A percentile compares a stretch with the other conserved stretches of the same genome.
phyloP scores from a whole-genome alignment of 2,797 vertebrate species.

The Microctenopoma stevenorrisi region DNA sequence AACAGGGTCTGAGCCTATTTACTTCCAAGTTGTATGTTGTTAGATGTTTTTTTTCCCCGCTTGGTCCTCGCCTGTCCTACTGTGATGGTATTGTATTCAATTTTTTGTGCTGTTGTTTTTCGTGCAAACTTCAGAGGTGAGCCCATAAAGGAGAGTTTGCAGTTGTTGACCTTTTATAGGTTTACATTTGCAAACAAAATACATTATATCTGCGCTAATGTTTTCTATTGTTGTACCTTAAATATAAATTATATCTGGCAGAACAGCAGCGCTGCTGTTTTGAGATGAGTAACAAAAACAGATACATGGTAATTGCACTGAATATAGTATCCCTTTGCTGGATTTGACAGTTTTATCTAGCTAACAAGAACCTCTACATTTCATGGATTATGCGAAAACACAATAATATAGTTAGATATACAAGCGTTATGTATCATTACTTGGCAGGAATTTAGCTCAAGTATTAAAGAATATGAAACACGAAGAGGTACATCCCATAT shows the following conservation, averaged over 20 bases:
- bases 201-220: neutral
- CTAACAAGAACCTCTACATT: neutral
- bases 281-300: neutral
- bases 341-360: neutral
- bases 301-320: slow-evolving; percentile 1
- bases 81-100: slow-evolving; percentile 27
- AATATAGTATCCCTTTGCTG: neutral
- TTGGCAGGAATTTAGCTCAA: neutral
- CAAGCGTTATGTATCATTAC: neutral
- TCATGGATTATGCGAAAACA: neutral
- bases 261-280: neutral
- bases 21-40: slow-evolving; percentile 22
- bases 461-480: slow-evolving; percentile 1
- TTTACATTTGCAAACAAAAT: slow-evolving; percentile 21
- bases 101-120: slow-evolving; percentile 14
- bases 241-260: slow-evolving; percentile 14
- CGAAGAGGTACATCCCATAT: neutral
- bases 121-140: slow-evolving; percentile 18
- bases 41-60: slow-evolving; percentile 9
- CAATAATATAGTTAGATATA: neutral
- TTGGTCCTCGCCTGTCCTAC: slow-evolving; percentile 24
- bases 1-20: slow-evolving; percentile 50
- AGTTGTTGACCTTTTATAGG: slow-evolving; percentile 29
- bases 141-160: neutral
- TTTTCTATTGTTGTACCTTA: neutral